Percentiles rank a stretch among this genome's conserved stretches.
Conservation (phyloP, 2,113 vertebrate species). For the Anhinga anhinga region DNA sequence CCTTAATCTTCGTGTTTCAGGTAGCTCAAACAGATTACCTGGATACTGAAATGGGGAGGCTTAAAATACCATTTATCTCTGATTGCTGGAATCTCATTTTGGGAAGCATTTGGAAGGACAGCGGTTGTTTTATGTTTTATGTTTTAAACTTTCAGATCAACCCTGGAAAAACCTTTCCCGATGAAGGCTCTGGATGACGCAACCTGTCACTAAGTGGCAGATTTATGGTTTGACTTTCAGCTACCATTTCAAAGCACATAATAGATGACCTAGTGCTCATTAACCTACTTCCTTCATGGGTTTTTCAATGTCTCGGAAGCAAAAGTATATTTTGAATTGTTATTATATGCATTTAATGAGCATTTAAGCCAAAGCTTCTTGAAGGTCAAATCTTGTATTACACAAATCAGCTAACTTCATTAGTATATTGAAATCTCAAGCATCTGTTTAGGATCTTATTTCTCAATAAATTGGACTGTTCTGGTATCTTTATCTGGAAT, state of each 20-base stretch:
- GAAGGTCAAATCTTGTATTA: not conserved
- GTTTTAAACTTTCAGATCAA: not conserved
- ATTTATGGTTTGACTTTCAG: not conserved
- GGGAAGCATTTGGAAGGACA: not conserved
- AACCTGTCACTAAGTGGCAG: not conserved
- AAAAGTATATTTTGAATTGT: not conserved
- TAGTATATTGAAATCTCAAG: not conserved
- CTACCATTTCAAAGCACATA: not conserved
- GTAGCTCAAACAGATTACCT: not conserved
- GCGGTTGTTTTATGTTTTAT: not conserved
- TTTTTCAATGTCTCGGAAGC: not conserved
- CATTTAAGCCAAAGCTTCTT: not conserved
- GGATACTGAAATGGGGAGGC: not conserved
- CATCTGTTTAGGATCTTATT: not conserved
- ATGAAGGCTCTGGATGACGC: not conserved
- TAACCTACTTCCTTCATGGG: not conserved
- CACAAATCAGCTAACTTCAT: not conserved
- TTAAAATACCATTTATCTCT: not conserved
- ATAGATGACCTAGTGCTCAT: not conserved
- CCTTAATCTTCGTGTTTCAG: not conserved
- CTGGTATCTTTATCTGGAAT: not conserved
- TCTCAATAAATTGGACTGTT: not conserved
- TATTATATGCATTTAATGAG: not conserved
- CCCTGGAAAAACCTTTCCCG: not conserved
- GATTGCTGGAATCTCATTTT: not conserved